Conservation (phyloP, 1,140 invertebrate genomes). For the Neodiprion pinetum region DNA sequence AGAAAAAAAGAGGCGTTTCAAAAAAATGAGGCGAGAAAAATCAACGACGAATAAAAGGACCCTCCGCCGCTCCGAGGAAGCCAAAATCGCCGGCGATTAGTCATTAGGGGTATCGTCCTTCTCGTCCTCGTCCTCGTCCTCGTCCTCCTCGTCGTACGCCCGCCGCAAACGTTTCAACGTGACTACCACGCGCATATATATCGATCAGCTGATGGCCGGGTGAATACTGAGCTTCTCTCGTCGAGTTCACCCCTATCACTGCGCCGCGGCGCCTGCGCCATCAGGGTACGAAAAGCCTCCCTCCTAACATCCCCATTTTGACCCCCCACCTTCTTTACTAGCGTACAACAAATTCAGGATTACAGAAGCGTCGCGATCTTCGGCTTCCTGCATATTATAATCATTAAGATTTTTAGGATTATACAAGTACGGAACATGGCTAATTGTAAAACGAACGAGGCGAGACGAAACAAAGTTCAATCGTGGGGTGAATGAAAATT, state of each 20-base stretch:
- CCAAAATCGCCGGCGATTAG: not conserved
- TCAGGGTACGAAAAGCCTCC: slow-evolving; percentile 19
- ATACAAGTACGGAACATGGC: too few relatives aligned
- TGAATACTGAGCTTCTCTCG: slow-evolving; percentile 53
- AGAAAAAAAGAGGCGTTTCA: not conserved
- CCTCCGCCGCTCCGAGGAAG: not conserved
- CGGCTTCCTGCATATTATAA: too few relatives aligned
- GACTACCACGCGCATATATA: slow-evolving; percentile 40
- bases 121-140: too few relatives aligned
- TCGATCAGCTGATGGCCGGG: slow-evolving; percentile 59
- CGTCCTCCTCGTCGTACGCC: not conserved
- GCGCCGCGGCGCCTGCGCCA: slow-evolving; percentile 46
- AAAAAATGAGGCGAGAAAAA: not conserved
- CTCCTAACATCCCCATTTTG: slow-evolving; percentile 17
- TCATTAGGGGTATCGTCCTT: not conserved
- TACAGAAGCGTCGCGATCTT: too few relatives aligned
- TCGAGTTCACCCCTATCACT: slow-evolving; percentile 52
- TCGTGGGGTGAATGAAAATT: too few relatives aligned
- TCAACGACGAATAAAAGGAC: not conserved
- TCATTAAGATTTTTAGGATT: too few relatives aligned
- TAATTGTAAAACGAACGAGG: too few relatives aligned
- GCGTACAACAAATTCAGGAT: too few relatives aligned
- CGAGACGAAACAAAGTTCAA: too few relatives aligned
- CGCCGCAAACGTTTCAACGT: slow-evolving; percentile 29
- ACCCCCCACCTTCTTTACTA: too few relatives aligned